phyloP scores from a whole-genome alignment of 2,888 invertebrate species.

The Chrysodeixis includens region DNA sequence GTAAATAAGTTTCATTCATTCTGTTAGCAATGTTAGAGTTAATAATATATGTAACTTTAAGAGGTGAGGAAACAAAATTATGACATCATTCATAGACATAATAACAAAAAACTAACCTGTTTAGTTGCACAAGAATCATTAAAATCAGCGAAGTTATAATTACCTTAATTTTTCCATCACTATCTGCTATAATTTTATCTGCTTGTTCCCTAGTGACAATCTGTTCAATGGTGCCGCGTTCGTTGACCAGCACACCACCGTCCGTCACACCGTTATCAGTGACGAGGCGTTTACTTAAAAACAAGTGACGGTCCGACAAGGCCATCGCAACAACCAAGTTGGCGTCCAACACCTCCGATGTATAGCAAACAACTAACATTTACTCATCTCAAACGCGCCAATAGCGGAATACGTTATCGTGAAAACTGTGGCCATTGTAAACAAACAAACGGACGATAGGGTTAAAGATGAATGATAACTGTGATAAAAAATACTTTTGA shows the following conservation, averaged over 20 bases:
- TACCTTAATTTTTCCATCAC: conserved; percentile 87
- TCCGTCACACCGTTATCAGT: conserved; percentile 86
- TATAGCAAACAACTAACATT: conserved; percentile 59
- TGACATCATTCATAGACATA: background rate
- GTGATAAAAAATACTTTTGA: background rate
- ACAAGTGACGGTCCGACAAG: conserved; percentile 74
- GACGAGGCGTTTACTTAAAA: conserved; percentile 85
- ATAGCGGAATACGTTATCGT: conserved; percentile 50
- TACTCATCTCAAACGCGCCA: conserved; percentile 46
- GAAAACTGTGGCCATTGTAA: conserved; percentile 54
- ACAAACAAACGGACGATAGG: conserved; percentile 50
- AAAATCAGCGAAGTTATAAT: conserved; percentile 22
- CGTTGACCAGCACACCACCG: conserved; percentile 90
- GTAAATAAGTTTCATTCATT: background rate
- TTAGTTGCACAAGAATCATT: background rate
- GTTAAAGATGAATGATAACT: conserved; percentile 39
- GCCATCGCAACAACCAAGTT: conserved; percentile 64
- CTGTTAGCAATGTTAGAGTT: background rate
- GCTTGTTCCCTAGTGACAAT: conserved; percentile 85
- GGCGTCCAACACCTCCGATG: conserved; percentile 60
- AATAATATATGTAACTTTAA: no score
- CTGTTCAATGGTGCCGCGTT: conserved; percentile 89
- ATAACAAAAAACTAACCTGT: background rate
- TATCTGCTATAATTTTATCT: conserved; percentile 81
- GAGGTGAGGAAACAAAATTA: background rate